Percentiles rank a stretch among this genome's conserved stretches.
phyloP scores from a whole-genome alignment of 2,797 vertebrate species.

The Pristis pectinata region DNA sequence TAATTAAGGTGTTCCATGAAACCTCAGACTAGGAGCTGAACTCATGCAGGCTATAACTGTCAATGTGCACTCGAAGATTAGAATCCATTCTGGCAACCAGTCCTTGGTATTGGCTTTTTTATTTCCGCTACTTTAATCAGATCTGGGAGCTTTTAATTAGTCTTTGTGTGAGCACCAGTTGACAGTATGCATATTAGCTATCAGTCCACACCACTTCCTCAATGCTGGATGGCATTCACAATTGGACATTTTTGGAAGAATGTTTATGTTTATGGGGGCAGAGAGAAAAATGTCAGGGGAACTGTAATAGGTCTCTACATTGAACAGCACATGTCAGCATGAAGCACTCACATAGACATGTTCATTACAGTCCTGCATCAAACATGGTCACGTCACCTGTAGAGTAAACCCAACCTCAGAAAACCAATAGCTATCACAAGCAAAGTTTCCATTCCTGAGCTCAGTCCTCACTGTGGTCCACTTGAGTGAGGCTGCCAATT shows the following conservation, averaged over 20 bases:
- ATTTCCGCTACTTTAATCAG: not conserved
- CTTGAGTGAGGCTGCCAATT: not conserved
- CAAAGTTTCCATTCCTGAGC: not conserved
- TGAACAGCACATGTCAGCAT: not conserved
- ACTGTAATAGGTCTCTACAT: not conserved
- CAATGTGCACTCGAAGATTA: not conserved
- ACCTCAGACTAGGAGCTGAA: not conserved
- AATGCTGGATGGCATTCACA: not conserved
- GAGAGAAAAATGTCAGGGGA: not conserved
- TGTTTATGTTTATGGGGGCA: not conserved
- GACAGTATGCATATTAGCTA: not conserved
- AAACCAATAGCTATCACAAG: too few relatives aligned
- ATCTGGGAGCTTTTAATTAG: not conserved
- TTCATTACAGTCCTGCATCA: not conserved
- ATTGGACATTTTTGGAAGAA: not conserved
- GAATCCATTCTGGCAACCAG: not conserved
- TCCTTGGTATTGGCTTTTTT: not conserved
- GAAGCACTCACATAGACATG: not conserved
- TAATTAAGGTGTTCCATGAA: not conserved
- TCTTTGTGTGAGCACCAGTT: not conserved
- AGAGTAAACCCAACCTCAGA: not conserved
- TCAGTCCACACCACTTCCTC: not conserved
- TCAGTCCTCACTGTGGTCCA: not conserved
- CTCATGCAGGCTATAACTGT: not conserved
- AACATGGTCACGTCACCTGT: not conserved